Conservation (phyloP, 2,888 invertebrate genomes). For the Nemotelus nigrinus region DNA sequence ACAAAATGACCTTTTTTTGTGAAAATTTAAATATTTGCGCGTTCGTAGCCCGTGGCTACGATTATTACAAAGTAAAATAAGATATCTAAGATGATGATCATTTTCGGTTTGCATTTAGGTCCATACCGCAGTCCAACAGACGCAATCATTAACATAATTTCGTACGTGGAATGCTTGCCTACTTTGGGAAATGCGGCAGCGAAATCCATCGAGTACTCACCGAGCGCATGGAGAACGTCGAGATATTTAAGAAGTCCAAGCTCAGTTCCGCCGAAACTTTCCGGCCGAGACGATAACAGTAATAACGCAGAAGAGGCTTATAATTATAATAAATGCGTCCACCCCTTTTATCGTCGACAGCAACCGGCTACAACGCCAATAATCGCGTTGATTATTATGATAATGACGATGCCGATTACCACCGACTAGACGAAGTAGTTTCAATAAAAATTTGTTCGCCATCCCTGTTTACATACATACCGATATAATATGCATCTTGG, state of each 20-base stretch:
- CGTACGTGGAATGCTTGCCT: not conserved
- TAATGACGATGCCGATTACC: conserved; percentile 34
- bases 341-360: conserved; percentile 34
- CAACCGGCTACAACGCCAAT: conserved; percentile 12
- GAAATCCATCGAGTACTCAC: too few relatives aligned
- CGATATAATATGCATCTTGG: conserved; percentile 29
- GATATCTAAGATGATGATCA: conserved; percentile 31
- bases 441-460: conserved; percentile 42
- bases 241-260: too few relatives aligned
- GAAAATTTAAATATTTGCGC: conserved; percentile 26
- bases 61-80: not conserved
- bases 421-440: conserved; percentile 40
- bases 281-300: conserved; percentile 24
- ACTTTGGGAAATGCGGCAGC: too few relatives aligned
- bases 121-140: conserved; percentile 11
- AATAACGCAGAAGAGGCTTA: conserved; percentile 31
- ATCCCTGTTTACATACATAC: conserved; percentile 21
- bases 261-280: not conserved
- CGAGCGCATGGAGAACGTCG: too few relatives aligned
- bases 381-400: conserved; percentile 27
- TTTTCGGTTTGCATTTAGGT: conserved; percentile 18
- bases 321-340: conserved; percentile 40
- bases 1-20: conserved; percentile 5
- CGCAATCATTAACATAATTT: conserved; percentile 41
- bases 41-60: not conserved